phyloP scores from a whole-genome alignment of 2,797 vertebrate genomes.

The Microctenopoma lineatum region DNA sequence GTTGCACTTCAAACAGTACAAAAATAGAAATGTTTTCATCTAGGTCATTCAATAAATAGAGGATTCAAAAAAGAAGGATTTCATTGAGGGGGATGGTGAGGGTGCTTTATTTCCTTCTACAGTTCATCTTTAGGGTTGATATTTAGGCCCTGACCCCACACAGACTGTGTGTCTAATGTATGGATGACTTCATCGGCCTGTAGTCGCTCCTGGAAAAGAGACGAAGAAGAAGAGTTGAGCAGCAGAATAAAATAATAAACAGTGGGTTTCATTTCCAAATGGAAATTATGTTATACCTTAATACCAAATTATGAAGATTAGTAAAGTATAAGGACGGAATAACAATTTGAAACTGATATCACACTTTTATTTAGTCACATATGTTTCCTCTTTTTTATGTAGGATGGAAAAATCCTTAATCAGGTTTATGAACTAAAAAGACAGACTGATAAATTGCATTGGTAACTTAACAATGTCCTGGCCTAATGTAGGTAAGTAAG shows the following conservation, averaged over 20 bases:
- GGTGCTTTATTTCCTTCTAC: constrained; percentile 72
- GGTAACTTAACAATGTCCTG: too few species aligned
- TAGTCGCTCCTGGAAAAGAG: constrained; percentile 88
- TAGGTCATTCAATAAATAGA: constrained; percentile 95
- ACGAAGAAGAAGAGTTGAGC: neutral
- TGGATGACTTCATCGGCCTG: constrained; percentile 95
- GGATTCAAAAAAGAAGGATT: constrained; percentile 44
- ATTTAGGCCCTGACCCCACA: constrained; percentile 77
- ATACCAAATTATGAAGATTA: neutral
- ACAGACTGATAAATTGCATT: neutral
- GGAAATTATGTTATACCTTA: neutral
- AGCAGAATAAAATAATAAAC: neutral
- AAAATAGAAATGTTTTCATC: constrained; percentile 95
- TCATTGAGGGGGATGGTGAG: constrained; percentile 27
- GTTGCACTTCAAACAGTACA: constrained; percentile 91
- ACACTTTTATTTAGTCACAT: neutral
- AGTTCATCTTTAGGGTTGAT: constrained; percentile 97
- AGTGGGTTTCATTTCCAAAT: neutral
- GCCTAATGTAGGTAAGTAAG: neutral
- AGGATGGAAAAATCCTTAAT: neutral
- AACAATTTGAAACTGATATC: neutral
- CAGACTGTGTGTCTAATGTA: constrained; percentile 84
- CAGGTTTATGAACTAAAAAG: neutral
- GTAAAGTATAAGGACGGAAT: neutral
- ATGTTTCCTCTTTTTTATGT: neutral